Conservation (phyloP, 2,113 vertebrate species). For the Sinocyclocheilus anophthalmus region DNA sequence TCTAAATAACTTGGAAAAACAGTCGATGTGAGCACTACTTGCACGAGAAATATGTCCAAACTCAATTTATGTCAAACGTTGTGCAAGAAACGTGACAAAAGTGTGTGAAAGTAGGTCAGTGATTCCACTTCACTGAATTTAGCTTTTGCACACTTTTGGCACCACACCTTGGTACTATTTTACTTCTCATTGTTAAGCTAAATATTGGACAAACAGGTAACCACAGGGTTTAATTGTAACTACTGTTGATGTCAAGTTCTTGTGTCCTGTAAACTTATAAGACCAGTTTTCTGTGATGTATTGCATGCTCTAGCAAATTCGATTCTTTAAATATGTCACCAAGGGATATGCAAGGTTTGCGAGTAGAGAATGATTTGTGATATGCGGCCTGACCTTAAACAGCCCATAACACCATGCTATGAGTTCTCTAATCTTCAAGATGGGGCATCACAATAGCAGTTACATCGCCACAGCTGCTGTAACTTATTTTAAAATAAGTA, state of each 20-base stretch:
- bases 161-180: slow-evolving; percentile 11
- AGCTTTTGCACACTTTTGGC: slow-evolving; percentile 11
- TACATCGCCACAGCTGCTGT: not conserved
- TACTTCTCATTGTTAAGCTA: not conserved
- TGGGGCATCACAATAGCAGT: too few species aligned
- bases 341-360: too few species aligned
- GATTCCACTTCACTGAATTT: not conserved
- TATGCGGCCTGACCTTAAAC: too few species aligned
- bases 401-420: too few species aligned
- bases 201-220: not conserved
- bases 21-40: not conserved
- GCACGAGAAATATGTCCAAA: not conserved
- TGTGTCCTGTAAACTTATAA: not conserved
- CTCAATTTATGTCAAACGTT: not conserved
- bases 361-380: too few species aligned
- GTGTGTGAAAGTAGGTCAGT: slow-evolving; percentile 13
- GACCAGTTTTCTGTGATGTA: not conserved
- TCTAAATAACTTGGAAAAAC: not conserved
- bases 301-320: too few species aligned
- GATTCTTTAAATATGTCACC: too few species aligned
- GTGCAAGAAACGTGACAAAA: slow-evolving; percentile 12
- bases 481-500: not conserved
- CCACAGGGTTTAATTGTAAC: not conserved
- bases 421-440: too few species aligned
- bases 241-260: not conserved